phyloP scores from a whole-genome alignment of 2,888 invertebrate genomes.

The Epirrhoe alternata region DNA sequence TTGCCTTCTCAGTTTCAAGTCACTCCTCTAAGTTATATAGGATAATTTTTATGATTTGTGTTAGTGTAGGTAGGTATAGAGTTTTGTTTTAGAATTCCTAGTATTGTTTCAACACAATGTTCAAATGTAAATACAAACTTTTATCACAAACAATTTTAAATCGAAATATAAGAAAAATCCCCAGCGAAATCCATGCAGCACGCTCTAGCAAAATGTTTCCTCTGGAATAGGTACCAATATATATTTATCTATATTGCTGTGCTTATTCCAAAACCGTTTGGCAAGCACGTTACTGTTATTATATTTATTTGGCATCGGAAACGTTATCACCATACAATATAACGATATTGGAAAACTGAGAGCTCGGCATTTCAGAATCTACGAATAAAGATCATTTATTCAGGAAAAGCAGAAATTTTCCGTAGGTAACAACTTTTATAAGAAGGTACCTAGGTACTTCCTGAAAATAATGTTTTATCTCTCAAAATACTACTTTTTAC shows the following conservation, averaged over 20 bases:
- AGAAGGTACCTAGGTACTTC: too few species aligned
- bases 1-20: too few species aligned
- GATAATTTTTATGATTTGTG: too few species aligned
- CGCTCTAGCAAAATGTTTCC: conserved; percentile 3
- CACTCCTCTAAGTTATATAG: too few species aligned
- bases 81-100: too few species aligned
- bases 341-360: conserved; percentile 17
- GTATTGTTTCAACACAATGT: not conserved
- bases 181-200: not conserved
- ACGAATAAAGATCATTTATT: not conserved
- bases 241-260: conserved; percentile 6
- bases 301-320: conserved; percentile 18
- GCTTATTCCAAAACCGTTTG: conserved; percentile 17
- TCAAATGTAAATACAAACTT: not conserved
- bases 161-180: not conserved
- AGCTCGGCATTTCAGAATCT: not conserved
- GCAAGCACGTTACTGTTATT: conserved; percentile 16
- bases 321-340: conserved; percentile 6
- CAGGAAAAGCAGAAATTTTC: too few species aligned
- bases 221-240: not conserved
- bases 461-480: too few species aligned
- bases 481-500: too few species aligned
- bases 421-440: too few species aligned
- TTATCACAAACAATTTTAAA: not conserved
- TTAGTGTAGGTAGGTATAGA: too few species aligned